phyloP scores from a whole-genome alignment of 2,797 vertebrate genomes.

The Avahi laniger region DNA sequence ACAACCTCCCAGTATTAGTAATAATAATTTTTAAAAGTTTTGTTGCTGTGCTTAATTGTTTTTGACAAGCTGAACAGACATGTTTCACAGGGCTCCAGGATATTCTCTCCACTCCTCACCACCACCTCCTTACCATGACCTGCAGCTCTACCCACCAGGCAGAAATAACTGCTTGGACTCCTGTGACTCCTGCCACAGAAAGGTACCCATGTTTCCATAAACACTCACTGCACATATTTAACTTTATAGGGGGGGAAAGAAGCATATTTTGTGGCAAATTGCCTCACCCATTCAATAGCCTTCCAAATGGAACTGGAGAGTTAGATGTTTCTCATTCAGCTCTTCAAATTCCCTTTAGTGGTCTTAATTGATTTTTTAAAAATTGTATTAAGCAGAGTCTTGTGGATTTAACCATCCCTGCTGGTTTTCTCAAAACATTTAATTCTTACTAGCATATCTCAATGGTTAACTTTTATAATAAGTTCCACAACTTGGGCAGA shows the following conservation, averaged over 20 bases:
- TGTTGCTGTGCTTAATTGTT: background rate
- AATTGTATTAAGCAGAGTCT: background rate
- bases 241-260: background rate
- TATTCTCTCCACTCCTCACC: background rate
- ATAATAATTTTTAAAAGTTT: background rate
- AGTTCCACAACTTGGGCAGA: background rate
- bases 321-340: background rate
- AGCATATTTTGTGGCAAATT: background rate
- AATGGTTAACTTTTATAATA: background rate
- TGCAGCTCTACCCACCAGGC: background rate
- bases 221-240: background rate
- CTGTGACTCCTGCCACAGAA: background rate
- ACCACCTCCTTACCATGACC: background rate
- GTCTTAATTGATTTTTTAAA: background rate
- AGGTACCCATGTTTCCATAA: background rate
- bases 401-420: background rate
- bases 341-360: background rate
- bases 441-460: background rate
- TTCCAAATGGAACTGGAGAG: conserved; percentile 16
- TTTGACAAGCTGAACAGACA: background rate
- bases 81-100: background rate
- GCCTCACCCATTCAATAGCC: background rate
- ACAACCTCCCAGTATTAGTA: background rate
- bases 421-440: conserved; percentile 4
- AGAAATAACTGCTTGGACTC: background rate